Base-by-base conservation (phyloP, 2,797 vertebrate genomes). In the Distichodus sexfasciatus region DNA sequence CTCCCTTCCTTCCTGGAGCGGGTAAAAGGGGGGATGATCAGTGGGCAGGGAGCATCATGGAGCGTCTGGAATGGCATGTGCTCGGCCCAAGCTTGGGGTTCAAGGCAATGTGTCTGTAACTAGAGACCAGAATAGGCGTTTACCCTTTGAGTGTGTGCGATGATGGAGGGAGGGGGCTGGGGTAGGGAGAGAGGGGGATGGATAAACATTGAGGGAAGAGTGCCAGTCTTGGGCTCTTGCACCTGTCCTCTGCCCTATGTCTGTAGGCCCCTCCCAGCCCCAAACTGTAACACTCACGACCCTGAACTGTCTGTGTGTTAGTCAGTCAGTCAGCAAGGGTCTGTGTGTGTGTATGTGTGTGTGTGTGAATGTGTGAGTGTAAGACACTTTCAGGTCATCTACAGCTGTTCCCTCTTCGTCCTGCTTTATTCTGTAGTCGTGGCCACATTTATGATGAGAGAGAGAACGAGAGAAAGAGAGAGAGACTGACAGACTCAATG, bases 81-180 rank as follows among this genome's bases (percentile, higher is more conserved):
- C 79, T 83, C 83, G 75, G 51, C 75, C 81, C 2, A 71, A 69
- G 60, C 63, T 35, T 43, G 73, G 83, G 87, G 90, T 91, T 92
- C 90, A 92, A 91, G 90, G 90, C 90, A 84, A 82, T 78, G 82
- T 75, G 80, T 72, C 77, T 84, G 91, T 87, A 91, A 92, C 87
- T 75, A 77, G 85, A 91, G 84, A 90, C 87, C 86, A 92, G 90
- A 92, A 91, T 91, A 90, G 90, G 89, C 87, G 77, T 90, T 91
- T 92, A 92, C 89, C 90, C 90, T 92, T 92, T 92, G 90, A 91
- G 85, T 14, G 84, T 84, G 75, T 84, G 80, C 41, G 64, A 77
- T 79, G 76, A 80, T 71, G 79, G 33, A 62, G 43, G 71, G 15
- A 55, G 48, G 60, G 44, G 46, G n/a, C 4, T n/a, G 11, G n/a